Evolutionary conservation across 30 jellyfish, hydroid and myxozoan genomes (phyloP), one percentile per base, ranked within the genome.

Genomic region (Aurelia aurita complex sp. Pacific): DNA sequence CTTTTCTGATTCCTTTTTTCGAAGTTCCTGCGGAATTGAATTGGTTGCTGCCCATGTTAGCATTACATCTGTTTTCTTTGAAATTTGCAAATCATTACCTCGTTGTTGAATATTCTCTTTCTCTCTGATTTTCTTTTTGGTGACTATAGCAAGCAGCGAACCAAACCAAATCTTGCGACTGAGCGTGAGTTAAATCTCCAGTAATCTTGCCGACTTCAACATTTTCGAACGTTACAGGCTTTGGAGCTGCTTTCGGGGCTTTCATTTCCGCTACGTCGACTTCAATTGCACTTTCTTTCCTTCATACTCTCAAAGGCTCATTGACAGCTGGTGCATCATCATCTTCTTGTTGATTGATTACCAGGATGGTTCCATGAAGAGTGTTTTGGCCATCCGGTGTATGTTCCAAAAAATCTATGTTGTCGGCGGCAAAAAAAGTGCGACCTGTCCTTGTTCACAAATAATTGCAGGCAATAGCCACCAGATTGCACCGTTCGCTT

Each of bases 11-110:
- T 51, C 73, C 35, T 74, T 74, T 5, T 51, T 74, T 54, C 73
- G 53, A 4, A 74, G 3, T 59, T 38, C 50, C 50, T 38, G 50
- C 33, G 17, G 66, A 51, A 71, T 36, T 40, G 81, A 71, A 51
- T 36, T 71, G 66, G 81, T 71, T 36, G 81, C 81, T 71, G 81
- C 81, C 81, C 81, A 71, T 71, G 81, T 71, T 51, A 35, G 81
- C 81, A 36, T 71, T 51, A 40, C 35, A 40, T 71, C 66, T 71
- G 64, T 71, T 51, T 51, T 71, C 66, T 29, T 51, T 36, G 81
- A 6, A 23, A 66, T 43, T 16, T 66, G 76, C 40, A 66, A 13
- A 16, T 66, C 76, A 66, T 66, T 54, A 66, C 76, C 76, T 9
- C 40, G 2, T 66, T 66, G 33, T 66, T 66, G 76, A 16, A 12